Evolutionary conservation across 2,113 vertebrate genomes (phyloP).

Genomic region (Hyla sarda): DNA sequence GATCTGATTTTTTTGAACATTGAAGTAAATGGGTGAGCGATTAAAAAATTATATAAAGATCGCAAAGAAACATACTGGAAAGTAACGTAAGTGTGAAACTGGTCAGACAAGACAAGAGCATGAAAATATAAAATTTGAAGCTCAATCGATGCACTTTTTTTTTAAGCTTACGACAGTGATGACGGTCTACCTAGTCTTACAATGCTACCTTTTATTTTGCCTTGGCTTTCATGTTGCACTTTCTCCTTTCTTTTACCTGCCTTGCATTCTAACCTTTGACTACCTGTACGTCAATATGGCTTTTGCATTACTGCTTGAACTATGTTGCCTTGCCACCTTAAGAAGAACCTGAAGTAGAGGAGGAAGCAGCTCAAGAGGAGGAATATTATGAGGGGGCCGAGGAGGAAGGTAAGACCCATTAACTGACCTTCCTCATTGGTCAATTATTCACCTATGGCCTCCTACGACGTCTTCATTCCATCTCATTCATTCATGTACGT

Average conservation of each 20-base stretch:
- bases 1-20: too few relatives aligned
- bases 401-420: constrained; percentile 54
- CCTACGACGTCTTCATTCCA: background rate
- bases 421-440: constrained; percentile 23
- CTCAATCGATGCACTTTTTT: background rate
- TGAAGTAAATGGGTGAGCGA: too few relatives aligned
- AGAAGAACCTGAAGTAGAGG: constrained; percentile 35
- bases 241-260: background rate
- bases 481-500: background rate
- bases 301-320: constrained; percentile 43
- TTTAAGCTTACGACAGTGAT: background rate
- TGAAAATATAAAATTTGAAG: background rate
- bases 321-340: constrained; percentile 31
- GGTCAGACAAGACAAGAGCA: background rate
- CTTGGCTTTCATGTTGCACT: constrained; percentile 49
- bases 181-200: constrained; percentile 3
- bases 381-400: constrained; percentile 40
- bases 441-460: background rate
- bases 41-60: too few relatives aligned
- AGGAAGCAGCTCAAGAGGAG: constrained; percentile 18
- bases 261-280: constrained; percentile 46
- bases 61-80: background rate
- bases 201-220: constrained; percentile 22
- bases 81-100: background rate
- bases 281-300: background rate